These are phyloP conservation scores for Danionella cerebrum DNA, from an alignment of 2,113 vertebrate species.

Conservation along the genomic window DNA sequence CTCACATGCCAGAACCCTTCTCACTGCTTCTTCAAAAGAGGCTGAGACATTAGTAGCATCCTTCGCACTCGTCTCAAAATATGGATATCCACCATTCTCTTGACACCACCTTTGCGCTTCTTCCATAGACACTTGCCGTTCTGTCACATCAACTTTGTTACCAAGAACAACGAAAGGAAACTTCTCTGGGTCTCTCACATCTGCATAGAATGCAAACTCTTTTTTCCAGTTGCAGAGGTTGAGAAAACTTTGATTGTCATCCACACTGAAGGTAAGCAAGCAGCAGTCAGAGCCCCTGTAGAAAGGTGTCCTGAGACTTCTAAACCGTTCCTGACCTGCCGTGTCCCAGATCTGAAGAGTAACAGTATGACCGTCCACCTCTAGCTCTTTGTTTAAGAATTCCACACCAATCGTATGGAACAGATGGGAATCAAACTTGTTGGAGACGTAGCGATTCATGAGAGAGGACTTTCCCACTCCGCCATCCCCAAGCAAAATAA, in stretches of 20 bases:
- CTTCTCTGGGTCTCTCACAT: slow-evolving; percentile 83
- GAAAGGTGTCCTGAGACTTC: slow-evolving; percentile 17
- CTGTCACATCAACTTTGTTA: slow-evolving; percentile 86
- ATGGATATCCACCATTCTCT: slow-evolving; percentile 85
- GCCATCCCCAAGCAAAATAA: slow-evolving; percentile 90
- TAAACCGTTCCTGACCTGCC: background rate
- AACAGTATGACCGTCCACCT: slow-evolving; percentile 85
- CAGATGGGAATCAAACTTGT: slow-evolving; percentile 90
- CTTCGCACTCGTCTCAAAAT: slow-evolving; percentile 95
- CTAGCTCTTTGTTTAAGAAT: slow-evolving; percentile 93
- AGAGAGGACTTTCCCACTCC: slow-evolving; percentile 95
- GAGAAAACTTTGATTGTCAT: slow-evolving; percentile 89
- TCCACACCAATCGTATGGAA: slow-evolving; percentile 98
- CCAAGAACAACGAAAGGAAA: slow-evolving; percentile 93
- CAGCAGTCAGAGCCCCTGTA: slow-evolving; percentile 96
- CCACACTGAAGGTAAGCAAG: slow-evolving; percentile 89
- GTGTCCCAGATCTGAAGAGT: slow-evolving; percentile 79
- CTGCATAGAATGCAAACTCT: slow-evolving; percentile 92
- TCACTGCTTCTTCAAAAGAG: slow-evolving; percentile 90
- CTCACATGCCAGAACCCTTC: slow-evolving; percentile 76
- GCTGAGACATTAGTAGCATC: slow-evolving; percentile 86
- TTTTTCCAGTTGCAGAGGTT: slow-evolving; percentile 95
- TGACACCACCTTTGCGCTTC: slow-evolving; percentile 85
- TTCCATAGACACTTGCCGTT: slow-evolving; percentile 84
- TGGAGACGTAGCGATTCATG: slow-evolving; percentile 94